Conservation (phyloP, 2,888 invertebrate species). For the Leptinotarsa tumamoca region DNA sequence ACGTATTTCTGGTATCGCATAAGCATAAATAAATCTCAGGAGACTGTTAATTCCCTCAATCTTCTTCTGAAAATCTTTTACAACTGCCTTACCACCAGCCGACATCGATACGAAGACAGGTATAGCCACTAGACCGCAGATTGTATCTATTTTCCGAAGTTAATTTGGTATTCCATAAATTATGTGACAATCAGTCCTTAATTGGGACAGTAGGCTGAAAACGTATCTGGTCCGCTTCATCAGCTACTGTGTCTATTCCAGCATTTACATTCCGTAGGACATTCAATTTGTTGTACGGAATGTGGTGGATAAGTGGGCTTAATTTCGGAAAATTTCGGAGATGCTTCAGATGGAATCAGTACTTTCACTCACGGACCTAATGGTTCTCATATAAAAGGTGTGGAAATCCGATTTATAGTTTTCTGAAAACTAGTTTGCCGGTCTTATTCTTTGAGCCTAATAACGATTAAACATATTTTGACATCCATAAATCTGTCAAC, state of each 20-base stretch:
- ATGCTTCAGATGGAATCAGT: background rate
- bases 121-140: slow-evolving; percentile 36
- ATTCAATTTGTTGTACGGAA: slow-evolving; percentile 48
- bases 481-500: no score
- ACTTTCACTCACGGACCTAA: background rate
- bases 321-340: background rate
- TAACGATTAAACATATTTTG: no score
- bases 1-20: slow-evolving; percentile 17
- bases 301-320: background rate
- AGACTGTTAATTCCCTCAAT: slow-evolving; percentile 32
- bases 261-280: slow-evolving; percentile 49
- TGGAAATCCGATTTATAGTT: background rate
- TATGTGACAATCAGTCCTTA: slow-evolving; percentile 48
- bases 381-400: background rate
- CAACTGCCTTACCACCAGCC: slow-evolving; percentile 33
- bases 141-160: slow-evolving; percentile 48
- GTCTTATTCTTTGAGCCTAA: no score
- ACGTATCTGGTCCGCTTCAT: slow-evolving; percentile 50
- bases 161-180: slow-evolving; percentile 49
- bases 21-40: slow-evolving; percentile 31
- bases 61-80: slow-evolving; percentile 39
- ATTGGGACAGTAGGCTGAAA: slow-evolving; percentile 45
- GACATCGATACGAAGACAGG: slow-evolving; percentile 32
- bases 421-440: no score
- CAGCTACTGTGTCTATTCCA: slow-evolving; percentile 52